These are phyloP conservation scores for Ramphastos sulfuratus DNA, from an alignment of 2,113 vertebrate species.

Conservation along the genomic window DNA sequence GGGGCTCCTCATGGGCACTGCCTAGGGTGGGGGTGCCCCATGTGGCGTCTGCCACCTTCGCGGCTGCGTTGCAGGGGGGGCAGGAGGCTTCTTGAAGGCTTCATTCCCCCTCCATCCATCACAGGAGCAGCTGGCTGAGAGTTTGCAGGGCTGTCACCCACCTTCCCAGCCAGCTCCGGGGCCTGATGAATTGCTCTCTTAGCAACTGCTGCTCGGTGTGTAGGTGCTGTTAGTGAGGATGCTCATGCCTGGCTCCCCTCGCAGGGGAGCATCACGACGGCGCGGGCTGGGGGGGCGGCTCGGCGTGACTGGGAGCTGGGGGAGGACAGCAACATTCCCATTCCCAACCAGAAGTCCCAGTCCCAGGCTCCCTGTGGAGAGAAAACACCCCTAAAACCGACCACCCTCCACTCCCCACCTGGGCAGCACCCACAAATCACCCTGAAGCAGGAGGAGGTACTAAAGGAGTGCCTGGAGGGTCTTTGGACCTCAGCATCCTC, in stretches of 20 bases:
- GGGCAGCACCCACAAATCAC: accelerated
- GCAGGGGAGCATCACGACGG: neutral
- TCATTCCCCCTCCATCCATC: neutral
- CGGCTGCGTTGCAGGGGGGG: accelerated
- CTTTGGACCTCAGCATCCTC: neutral
- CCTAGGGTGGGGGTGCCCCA: accelerated
- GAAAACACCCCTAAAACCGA: neutral
- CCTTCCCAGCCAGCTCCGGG: neutral
- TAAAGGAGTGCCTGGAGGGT: neutral
- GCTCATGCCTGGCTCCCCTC: neutral
- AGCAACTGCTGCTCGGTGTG: neutral
- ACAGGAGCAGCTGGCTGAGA: neutral
- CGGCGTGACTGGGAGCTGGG: neutral
- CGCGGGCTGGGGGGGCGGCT: neutral
- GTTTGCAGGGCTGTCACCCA: neutral
- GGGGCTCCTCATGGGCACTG: accelerated
- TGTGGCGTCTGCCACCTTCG: accelerated
- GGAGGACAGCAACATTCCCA: neutral
- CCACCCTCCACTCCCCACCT: neutral
- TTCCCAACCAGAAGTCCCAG: neutral
- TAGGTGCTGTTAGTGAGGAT: neutral
- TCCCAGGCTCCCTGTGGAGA: neutral
- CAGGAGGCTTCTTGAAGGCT: accelerated
- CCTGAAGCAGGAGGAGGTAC: neutral
- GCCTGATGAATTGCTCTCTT: neutral